These are phyloP conservation scores for Archaeoteleia sp. DNA, from an alignment of 2,888 invertebrate species.

Conservation along the genomic window DNA sequence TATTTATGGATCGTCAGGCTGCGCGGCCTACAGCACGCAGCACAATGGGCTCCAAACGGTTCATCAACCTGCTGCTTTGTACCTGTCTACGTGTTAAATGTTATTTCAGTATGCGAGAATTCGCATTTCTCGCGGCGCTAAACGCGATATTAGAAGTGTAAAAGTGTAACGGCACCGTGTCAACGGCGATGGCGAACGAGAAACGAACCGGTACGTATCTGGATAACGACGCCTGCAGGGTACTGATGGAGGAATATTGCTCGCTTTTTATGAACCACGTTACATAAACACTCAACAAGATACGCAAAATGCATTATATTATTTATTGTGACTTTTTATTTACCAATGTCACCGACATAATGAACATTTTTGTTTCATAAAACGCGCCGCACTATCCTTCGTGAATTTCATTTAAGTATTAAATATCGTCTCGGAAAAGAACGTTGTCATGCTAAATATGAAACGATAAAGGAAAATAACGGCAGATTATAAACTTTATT, in stretches of 20 bases:
- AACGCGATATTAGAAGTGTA: conserved; percentile 70
- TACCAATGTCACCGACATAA: conserved; percentile 27
- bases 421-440: too few relatives aligned
- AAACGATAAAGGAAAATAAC: too few relatives aligned
- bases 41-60: conserved; percentile 21
- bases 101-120: conserved; percentile 44
- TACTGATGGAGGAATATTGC: conserved; percentile 70
- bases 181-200: conserved; percentile 63
- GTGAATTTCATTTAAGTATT: too few relatives aligned
- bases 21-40: background rate
- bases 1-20: conserved; percentile 30
- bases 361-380: conserved; percentile 29
- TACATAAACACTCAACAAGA: conserved; percentile 60
- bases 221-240: conserved; percentile 67
- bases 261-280: conserved; percentile 64
- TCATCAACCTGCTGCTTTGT: conserved; percentile 46
- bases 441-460: too few relatives aligned
- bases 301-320: conserved; percentile 48
- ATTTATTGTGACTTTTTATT: conserved; percentile 48
- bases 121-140: conserved; percentile 56
- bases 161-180: conserved; percentile 62
- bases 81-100: conserved; percentile 48
- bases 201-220: conserved; percentile 60
- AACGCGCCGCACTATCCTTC: too few relatives aligned
- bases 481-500: too few relatives aligned